Conservation (phyloP, 2,797 vertebrate genomes). For the Menidia menidia region DNA sequence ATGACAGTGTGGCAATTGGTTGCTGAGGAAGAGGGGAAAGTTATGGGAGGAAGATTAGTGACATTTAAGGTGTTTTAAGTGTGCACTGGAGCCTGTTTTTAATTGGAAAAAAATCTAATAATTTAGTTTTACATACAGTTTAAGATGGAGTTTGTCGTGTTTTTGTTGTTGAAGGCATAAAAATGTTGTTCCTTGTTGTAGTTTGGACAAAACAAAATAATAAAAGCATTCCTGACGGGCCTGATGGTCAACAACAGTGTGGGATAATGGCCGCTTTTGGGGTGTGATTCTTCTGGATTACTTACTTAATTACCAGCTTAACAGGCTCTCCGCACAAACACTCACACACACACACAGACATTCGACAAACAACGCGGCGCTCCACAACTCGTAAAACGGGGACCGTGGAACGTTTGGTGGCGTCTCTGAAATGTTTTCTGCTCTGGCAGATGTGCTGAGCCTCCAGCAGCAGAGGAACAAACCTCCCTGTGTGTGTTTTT, state of each 20-base stretch:
- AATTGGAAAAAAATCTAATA: no score
- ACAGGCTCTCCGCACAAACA: conserved; percentile 16
- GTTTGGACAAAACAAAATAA: neutral
- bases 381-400: conserved; percentile 18
- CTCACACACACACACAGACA: neutral
- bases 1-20: no score
- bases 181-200: no score
- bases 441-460: conserved; percentile 27
- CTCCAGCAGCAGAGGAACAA: neutral
- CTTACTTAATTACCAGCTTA: conserved; percentile 35
- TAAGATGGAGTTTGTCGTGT: no score
- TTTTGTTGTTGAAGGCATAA: no score
- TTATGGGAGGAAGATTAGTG: no score
- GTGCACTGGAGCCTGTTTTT: no score
- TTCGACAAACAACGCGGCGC: conserved; percentile 30
- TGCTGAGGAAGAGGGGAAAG: no score
- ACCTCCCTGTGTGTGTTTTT: neutral
- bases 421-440: conserved; percentile 31
- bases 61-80: no score
- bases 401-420: conserved; percentile 32
- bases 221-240: neutral
- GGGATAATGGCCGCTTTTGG: conserved; percentile 7
- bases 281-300: conserved; percentile 25
- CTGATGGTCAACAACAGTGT: neutral
- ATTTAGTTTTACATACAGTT: no score